phyloP scores from a whole-genome alignment of 2,888 invertebrate genomes.

The Chrysotoxum bicinctum region DNA sequence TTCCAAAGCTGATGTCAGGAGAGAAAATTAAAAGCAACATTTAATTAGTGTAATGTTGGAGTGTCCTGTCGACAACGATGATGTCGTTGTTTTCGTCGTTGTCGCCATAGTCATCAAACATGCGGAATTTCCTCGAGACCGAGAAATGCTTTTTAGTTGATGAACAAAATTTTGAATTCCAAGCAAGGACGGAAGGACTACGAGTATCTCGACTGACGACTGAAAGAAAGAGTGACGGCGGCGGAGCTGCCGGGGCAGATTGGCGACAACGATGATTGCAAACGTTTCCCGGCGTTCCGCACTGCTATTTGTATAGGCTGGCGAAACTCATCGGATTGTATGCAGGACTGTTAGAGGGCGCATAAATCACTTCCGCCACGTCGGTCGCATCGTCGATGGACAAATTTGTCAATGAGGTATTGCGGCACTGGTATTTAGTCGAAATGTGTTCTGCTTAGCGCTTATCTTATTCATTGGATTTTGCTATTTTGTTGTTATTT shows the following conservation, averaged over 20 bases:
- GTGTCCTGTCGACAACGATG: conserved; percentile 67
- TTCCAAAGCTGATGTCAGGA: conserved; percentile 54
- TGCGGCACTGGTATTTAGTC: conserved; percentile 57
- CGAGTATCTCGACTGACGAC: not conserved
- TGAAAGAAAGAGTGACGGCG: not conserved
- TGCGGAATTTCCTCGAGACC: conserved; percentile 55
- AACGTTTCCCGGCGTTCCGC: not conserved
- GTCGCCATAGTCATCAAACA: conserved; percentile 57
- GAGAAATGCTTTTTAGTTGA: conserved; percentile 69
- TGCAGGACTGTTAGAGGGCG: conserved; percentile 51
- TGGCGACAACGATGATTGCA: not conserved
- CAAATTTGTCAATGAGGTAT: conserved; percentile 70
- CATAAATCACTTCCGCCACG: conserved; percentile 68
- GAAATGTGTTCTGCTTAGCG: conserved; percentile 46
- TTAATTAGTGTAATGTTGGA: conserved; percentile 71
- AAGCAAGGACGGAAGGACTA: not conserved
- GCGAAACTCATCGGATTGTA: conserved; percentile 13
- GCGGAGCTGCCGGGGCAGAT: no score
- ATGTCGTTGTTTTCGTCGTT: conserved; percentile 53
- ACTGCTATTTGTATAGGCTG: conserved; percentile 4
- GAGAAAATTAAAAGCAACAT: conserved; percentile 71
- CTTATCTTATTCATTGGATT: conserved; percentile 59
- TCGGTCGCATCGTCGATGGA: conserved; percentile 57
- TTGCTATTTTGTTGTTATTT: conserved; percentile 65
- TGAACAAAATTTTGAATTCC: conserved; percentile 56